A percentile compares a stretch with the other conserved stretches of the same genome.
phyloP scores from a whole-genome alignment of 2,113 vertebrate species.

The Mungos mungo region DNA sequence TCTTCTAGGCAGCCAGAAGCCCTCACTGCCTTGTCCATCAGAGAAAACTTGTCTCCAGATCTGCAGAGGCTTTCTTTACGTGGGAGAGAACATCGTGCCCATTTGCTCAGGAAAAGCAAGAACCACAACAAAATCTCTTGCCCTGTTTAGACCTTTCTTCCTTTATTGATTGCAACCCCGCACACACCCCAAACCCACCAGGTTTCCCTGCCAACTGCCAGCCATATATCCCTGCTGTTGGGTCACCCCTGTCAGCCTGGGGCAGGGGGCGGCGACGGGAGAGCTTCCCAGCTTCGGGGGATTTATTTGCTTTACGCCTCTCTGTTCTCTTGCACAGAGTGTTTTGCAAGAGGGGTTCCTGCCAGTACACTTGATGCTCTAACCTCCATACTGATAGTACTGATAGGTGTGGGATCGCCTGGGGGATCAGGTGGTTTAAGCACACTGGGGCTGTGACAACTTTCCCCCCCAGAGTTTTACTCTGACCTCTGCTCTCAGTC shows the following conservation, averaged over 20 bases:
- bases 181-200: background rate
- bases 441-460: background rate
- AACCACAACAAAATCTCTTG: background rate
- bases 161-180: background rate
- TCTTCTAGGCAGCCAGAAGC: constrained; percentile 10
- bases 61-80: background rate
- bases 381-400: background rate
- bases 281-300: constrained; percentile 8
- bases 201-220: constrained; percentile 8
- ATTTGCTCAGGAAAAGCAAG: constrained; percentile 45
- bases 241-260: background rate
- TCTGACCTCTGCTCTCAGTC: background rate
- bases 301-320: background rate
- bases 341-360: constrained; percentile 1
- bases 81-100: background rate
- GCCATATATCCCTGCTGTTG: background rate
- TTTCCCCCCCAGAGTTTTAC: background rate
- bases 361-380: background rate
- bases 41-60: constrained; percentile 34
- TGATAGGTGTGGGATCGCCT: background rate
- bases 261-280: background rate
- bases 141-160: background rate
- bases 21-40: background rate
- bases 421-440: background rate
- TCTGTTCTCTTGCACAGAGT: background rate